Evolutionary conservation across 2,113 vertebrate genomes (phyloP).

Genomic region (Oxyruncus cristatus): DNA sequence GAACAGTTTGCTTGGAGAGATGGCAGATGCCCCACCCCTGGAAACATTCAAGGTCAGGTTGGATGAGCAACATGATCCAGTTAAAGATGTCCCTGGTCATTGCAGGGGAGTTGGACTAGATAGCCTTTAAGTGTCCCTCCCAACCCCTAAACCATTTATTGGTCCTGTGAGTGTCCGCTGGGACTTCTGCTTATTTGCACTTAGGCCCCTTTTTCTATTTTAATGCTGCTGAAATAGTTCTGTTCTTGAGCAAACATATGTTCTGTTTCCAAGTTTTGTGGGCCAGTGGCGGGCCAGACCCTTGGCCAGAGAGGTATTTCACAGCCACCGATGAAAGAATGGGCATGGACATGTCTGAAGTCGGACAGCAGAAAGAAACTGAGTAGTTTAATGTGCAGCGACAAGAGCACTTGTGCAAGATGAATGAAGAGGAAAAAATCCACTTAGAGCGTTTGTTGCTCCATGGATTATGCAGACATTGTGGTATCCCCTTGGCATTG

Average conservation of each 20-base stretch:
- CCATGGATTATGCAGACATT: neutral
- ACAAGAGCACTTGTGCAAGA: neutral
- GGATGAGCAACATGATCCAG: neutral
- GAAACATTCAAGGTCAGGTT: neutral
- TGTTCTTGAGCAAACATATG: neutral
- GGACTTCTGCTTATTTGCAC: rapidly evolving
- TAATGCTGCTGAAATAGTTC: neutral
- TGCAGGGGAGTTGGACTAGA: neutral
- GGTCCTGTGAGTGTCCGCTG: neutral
- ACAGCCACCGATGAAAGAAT: neutral
- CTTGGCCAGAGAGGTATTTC: neutral
- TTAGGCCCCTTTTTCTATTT: neutral
- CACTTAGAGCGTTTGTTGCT: neutral
- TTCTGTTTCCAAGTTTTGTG: neutral
- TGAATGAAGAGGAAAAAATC: neutral
- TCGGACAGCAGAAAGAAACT: neutral
- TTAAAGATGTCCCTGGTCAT: neutral
- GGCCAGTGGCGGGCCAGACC: neutral
- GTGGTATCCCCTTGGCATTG: neutral
- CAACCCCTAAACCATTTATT: neutral
- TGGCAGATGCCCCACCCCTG: neutral
- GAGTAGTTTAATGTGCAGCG: neutral
- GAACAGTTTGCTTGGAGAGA: neutral
- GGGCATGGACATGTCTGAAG: neutral
- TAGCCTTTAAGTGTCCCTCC: neutral